These are phyloP conservation scores for Eupithecia insigniata DNA, from an alignment of 2,888 invertebrate genomes.

Conservation along the genomic window DNA sequence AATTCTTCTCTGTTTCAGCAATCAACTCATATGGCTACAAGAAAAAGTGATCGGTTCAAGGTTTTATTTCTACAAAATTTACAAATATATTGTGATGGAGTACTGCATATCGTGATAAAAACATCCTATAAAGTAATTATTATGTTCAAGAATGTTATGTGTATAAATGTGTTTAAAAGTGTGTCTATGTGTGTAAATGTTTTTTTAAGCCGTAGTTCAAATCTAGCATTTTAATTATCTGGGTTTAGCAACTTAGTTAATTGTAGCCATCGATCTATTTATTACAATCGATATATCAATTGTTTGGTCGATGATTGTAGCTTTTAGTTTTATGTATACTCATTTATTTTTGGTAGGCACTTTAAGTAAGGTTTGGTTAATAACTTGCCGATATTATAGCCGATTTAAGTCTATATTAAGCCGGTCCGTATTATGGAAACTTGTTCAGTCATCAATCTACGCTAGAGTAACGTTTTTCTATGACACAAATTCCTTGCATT, in stretches of 20 bases:
- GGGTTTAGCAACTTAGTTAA: not conserved
- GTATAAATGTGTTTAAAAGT: not conserved
- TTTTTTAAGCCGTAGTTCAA: slow-evolving; percentile 37
- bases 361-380: not conserved
- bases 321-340: not conserved
- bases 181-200: not conserved
- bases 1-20: slow-evolving; percentile 73
- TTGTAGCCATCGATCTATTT: too few relatives aligned
- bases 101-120: slow-evolving; percentile 43
- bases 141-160: slow-evolving; percentile 12
- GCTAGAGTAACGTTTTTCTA: too few relatives aligned
- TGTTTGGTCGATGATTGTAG: slow-evolving; percentile 7
- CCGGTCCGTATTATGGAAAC: too few relatives aligned
- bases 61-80: not conserved
- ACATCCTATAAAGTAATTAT: slow-evolving; percentile 28
- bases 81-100: slow-evolving; percentile 40
- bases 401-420: too few relatives aligned
- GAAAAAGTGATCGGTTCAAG: slow-evolving; percentile 64
- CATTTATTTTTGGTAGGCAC: not conserved
- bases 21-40: slow-evolving; percentile 91
- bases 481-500: too few relatives aligned
- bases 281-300: too few relatives aligned
- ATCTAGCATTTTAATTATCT: slow-evolving; percentile 37
- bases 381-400: slow-evolving; percentile 4
- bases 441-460: too few relatives aligned